Evolutionary conservation across 2,113 vertebrate species (phyloP).

Genomic region (Callaeas wilsoni): DNA sequence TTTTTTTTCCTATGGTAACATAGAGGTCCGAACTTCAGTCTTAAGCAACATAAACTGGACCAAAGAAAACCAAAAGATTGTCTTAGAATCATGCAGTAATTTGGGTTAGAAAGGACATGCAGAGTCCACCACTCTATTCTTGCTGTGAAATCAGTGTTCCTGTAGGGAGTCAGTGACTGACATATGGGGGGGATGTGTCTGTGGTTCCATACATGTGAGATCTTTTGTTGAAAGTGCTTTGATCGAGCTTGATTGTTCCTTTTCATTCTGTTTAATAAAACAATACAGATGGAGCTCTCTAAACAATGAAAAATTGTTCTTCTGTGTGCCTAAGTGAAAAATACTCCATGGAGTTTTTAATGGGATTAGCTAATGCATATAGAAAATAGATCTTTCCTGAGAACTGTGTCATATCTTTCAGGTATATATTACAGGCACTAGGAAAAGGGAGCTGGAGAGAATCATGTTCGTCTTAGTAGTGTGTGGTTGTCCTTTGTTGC

Average conservation of each 20-base stretch:
- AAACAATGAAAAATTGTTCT: not conserved
- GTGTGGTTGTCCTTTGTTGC: not conserved
- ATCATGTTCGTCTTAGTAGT: not conserved
- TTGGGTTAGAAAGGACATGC: not conserved
- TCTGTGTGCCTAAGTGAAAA: not conserved
- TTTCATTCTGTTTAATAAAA: not conserved
- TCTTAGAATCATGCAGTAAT: not conserved
- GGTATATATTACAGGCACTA: not conserved
- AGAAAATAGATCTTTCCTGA: not conserved
- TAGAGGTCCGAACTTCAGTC: not conserved
- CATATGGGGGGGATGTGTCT: not conserved
- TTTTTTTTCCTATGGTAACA: not conserved
- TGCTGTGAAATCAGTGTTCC: not conserved
- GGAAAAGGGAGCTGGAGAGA: not conserved
- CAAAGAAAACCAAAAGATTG: not conserved
- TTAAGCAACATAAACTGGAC: not conserved
- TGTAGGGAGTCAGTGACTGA: not conserved
- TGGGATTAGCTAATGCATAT: not conserved
- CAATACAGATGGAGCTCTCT: not conserved
- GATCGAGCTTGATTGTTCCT: not conserved
- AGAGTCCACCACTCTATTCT: not conserved
- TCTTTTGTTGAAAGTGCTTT: not conserved
- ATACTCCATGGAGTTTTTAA: not conserved
- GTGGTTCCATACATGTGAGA: not conserved
- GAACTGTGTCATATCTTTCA: not conserved